Conservation (phyloP, 2,797 vertebrate species). For the Parambassis ranga region DNA sequence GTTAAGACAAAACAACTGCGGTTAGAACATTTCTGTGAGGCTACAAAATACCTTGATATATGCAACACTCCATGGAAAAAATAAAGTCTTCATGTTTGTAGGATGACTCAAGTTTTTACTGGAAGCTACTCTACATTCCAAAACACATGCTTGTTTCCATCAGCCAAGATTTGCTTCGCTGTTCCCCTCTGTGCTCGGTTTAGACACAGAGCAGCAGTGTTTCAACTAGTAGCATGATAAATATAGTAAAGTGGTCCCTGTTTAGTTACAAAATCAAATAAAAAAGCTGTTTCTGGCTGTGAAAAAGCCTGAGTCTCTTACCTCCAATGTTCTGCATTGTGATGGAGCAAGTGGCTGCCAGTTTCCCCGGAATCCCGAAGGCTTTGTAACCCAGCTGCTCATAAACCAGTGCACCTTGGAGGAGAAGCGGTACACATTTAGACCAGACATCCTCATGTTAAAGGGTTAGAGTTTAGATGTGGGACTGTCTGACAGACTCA, state of each 20-base stretch:
- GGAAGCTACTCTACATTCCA: slow-evolving; percentile 12
- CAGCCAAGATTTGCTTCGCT: neutral
- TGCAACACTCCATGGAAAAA: too few species aligned
- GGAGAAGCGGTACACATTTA: too few species aligned
- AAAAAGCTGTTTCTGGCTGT: neutral
- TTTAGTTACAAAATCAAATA: slow-evolving; percentile 6
- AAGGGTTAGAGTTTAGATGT: neutral
- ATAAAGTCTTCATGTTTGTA: neutral
- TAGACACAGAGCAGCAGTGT: slow-evolving; percentile 4
- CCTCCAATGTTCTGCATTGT: slow-evolving; percentile 99
- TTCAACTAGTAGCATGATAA: neutral
- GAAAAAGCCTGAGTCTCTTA: slow-evolving; percentile 47
- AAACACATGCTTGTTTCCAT: slow-evolving; percentile 1
- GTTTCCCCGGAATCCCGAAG: slow-evolving; percentile 92
- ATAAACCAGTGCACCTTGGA: slow-evolving; percentile 89
- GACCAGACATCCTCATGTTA: too few species aligned
- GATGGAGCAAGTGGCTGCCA: slow-evolving; percentile 93
- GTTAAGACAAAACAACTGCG: slow-evolving; percentile 54
- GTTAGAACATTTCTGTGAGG: neutral
- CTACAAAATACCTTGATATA: too few species aligned
- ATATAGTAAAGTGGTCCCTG: neutral
- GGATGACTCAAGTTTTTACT: slow-evolving; percentile 29
- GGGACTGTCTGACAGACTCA: slow-evolving; percentile 49
- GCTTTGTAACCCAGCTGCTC: slow-evolving; percentile 95
- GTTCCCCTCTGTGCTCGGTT: too few species aligned